Evolutionary conservation across 2,113 vertebrate genomes (phyloP).

Genomic region (Piaya cayana): DNA sequence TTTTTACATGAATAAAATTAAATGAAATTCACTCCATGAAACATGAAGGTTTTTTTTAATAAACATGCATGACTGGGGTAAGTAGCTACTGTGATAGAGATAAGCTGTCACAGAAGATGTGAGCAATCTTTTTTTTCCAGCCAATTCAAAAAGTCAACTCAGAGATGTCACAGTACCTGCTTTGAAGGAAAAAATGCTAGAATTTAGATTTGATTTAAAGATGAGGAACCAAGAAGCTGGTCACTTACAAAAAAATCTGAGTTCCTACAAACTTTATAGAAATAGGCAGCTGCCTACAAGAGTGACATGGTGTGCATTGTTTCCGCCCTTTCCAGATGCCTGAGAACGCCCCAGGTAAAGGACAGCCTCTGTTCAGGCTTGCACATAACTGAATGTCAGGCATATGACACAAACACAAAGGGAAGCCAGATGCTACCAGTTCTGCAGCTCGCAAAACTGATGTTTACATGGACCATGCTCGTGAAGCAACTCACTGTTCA

Average conservation of each 20-base stretch:
- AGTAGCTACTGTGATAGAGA: neutral
- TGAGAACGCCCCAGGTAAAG: neutral
- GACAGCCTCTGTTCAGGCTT: constrained; percentile 37
- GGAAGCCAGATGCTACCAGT: constrained; percentile 25
- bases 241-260: neutral
- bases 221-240: neutral
- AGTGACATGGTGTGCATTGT: neutral
- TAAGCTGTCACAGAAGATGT: neutral
- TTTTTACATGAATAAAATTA: constrained; percentile 1
- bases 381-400: neutral
- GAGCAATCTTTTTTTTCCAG: neutral
- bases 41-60: neutral
- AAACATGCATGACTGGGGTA: accelerated
- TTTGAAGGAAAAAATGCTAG: neutral
- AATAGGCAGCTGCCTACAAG: neutral
- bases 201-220: neutral
- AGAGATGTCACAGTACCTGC: accelerated
- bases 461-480: neutral
- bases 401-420: neutral
- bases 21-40: neutral
- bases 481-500: neutral
- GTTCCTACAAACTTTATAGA: neutral
- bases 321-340: neutral
- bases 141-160: neutral
- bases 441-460: constrained; percentile 14